Conservation (phyloP, 2,888 invertebrate genomes). For the Margaritifera margaritifera region DNA sequence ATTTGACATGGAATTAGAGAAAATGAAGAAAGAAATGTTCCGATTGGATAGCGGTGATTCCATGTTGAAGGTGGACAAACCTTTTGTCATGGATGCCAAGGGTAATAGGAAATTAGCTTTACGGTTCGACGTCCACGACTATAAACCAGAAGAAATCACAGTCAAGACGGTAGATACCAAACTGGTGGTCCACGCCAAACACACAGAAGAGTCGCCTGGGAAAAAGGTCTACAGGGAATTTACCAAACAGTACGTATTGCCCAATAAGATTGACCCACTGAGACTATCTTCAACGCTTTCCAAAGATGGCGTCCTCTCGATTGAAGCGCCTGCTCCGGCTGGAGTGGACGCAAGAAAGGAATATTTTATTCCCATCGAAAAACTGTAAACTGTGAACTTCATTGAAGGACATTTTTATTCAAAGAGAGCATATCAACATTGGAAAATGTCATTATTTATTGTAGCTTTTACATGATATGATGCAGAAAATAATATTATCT, state of each 20-base stretch:
- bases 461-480: too few species aligned
- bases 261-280: conserved; percentile 97
- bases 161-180: conserved; percentile 99
- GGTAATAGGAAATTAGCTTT: conserved; percentile 91
- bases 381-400: conserved; percentile 18
- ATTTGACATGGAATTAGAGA: conserved; percentile 54
- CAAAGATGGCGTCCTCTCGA: conserved; percentile 96
- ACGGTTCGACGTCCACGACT: conserved; percentile 98
- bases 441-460: too few species aligned
- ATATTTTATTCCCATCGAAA: conserved; percentile 84
- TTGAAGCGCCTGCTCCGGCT: conserved; percentile 93
- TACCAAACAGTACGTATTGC: conserved; percentile 96
- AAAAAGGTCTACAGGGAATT: conserved; percentile 98
- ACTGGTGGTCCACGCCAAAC: conserved; percentile 93
- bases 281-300: conserved; percentile 95
- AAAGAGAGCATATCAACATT: too few species aligned
- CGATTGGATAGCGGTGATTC: conserved; percentile 42
- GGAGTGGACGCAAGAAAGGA: conserved; percentile 83
- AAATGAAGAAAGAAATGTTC: conserved; percentile 49
- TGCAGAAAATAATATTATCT: too few species aligned
- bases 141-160: conserved; percentile 95
- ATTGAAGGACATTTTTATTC: background rate
- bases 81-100: conserved; percentile 74
- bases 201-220: conserved; percentile 97
- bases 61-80: conserved; percentile 52